Evolutionary conservation across 2,113 vertebrate species (phyloP), one percentile per base, ranked within the genome.

Genomic region (Prinia subflava): DNA sequence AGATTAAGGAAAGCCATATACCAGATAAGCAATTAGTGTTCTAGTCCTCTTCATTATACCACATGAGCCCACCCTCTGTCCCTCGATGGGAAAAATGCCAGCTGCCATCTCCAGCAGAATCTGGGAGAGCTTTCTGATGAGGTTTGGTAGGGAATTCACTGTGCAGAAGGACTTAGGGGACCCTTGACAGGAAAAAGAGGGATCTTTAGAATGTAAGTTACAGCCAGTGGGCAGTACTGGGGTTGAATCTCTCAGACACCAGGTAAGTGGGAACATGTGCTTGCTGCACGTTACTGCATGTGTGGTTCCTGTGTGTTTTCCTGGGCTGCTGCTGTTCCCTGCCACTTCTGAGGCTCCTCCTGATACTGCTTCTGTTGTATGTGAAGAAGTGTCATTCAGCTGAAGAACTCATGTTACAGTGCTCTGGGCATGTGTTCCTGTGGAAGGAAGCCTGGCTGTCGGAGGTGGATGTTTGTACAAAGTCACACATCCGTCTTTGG

Each of bases 231-330:
- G 55, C 78, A 82, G 42, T 91, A 37, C 49, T n/a, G 82, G 67
- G 65, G 60, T 37, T 78, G 55, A 87, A 60, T 57, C 41, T 52
- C 52, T 92, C 73, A 53, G 56, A 46, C 64, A 44, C 5, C 2
- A 87, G 96, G 95, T 95, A 87, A 94, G 92, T 93, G 85, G 85
- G 85, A 77, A 67, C 20, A 9, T 74, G 59, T 3, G 39, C 69
- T 73, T 76, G 60, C 67, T 85, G 92, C 74, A 82, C 3, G 30
- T 85, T 49, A 14, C 67, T 88, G 90, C 79, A 90, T 90, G 80
- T 78, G 46, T 2, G 1, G 39, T 82, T 95, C 81, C 41, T 87
- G 49, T 75, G 70, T 90, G 87, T 22, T 4, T 69, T 87, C 74
- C 75, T 92, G 28, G 23, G 85, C 82, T 88, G 39, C 53, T 90